Conservation (phyloP, 2,113 vertebrate species). For the Odobenus rosmarus region DNA sequence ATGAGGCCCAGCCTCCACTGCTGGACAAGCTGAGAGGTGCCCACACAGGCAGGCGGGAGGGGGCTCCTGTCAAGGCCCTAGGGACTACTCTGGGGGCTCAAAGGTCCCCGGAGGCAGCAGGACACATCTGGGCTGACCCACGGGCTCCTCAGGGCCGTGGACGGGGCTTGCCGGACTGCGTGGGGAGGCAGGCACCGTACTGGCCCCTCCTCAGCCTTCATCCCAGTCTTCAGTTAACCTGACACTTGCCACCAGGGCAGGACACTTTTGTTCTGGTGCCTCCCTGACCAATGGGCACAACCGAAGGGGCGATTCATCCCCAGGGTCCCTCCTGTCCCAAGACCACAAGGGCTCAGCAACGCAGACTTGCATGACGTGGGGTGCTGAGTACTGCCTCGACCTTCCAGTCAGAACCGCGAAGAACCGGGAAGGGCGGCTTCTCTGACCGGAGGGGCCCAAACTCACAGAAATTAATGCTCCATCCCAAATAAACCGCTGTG, state of each 20-base stretch:
- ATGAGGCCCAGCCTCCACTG: not conserved
- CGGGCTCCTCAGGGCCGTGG: not conserved
- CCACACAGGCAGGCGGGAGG: not conserved
- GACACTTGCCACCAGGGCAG: not conserved
- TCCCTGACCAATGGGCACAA: not conserved
- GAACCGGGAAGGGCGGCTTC: not conserved
- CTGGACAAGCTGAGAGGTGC: not conserved
- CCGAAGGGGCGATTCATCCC: not conserved
- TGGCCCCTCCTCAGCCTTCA: not conserved
- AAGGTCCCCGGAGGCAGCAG: not conserved
- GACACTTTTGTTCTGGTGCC: not conserved
- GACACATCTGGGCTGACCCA: not conserved
- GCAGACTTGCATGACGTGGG: not conserved
- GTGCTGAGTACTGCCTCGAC: accelerated
- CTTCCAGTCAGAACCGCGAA: not conserved
- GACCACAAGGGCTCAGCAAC: not conserved
- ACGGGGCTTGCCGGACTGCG: not conserved
- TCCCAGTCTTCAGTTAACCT: not conserved
- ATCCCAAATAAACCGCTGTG: not conserved
- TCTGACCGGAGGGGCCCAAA: not conserved
- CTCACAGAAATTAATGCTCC: accelerated
- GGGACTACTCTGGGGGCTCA: not conserved
- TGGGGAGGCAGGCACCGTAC: not conserved
- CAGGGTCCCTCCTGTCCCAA: not conserved
- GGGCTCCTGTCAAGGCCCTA: not conserved